Conservation (phyloP, 2,113 vertebrate species). For the Trichechus manatus region DNA sequence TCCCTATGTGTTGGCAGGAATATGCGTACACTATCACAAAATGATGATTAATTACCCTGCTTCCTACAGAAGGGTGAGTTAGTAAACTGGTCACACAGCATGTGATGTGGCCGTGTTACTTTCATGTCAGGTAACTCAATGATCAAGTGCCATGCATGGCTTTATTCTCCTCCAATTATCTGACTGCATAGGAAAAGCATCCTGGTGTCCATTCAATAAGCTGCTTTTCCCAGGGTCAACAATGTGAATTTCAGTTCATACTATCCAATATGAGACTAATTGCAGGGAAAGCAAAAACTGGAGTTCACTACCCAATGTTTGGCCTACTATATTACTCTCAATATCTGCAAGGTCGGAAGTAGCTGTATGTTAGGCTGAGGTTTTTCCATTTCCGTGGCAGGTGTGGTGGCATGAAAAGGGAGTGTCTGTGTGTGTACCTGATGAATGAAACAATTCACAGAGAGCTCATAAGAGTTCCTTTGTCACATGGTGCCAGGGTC, state of each 20-base stretch:
- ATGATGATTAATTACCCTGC: slow-evolving; percentile 84
- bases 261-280: not conserved
- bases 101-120: slow-evolving; percentile 75
- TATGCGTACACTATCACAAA: slow-evolving; percentile 73
- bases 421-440: not conserved
- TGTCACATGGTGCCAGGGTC: slow-evolving; percentile 52
- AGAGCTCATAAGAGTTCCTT: slow-evolving; percentile 47
- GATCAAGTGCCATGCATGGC: slow-evolving; percentile 15
- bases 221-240: not conserved
- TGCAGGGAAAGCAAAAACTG: not conserved
- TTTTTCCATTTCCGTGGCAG: slow-evolving; percentile 23
- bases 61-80: slow-evolving; percentile 81
- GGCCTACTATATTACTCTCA: not conserved
- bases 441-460: slow-evolving; percentile 72
- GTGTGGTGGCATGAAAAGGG: not conserved
- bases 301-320: not conserved
- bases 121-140: slow-evolving; percentile 84
- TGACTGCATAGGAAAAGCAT: not conserved
- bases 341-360: not conserved
- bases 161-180: not conserved
- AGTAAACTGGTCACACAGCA: slow-evolving; percentile 83
- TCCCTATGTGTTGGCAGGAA: slow-evolving; percentile 69
- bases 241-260: not conserved
- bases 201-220: no score
- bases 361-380: not conserved